These are phyloP conservation scores for Silurus aristotelis DNA, from an alignment of 2,797 vertebrate genomes.

Conservation along the genomic window DNA sequence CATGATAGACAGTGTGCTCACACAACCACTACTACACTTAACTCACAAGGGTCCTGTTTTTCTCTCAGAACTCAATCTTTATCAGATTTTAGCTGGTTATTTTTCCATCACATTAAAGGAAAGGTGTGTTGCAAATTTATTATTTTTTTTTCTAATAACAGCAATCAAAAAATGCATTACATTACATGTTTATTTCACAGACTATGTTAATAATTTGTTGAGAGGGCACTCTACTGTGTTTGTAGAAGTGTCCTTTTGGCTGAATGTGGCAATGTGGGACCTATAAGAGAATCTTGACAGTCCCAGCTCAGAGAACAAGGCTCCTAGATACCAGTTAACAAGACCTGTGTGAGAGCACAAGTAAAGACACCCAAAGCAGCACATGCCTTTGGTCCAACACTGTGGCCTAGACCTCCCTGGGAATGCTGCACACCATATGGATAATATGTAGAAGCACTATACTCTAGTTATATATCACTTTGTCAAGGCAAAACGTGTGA, in stretches of 20 bases:
- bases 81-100: not conserved
- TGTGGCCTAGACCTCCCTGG: not conserved
- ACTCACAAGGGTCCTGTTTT: not conserved
- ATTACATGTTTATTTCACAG: not conserved
- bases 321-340: not conserved
- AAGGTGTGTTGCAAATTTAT: not conserved
- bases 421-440: conserved; percentile 20
- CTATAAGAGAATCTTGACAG: not conserved
- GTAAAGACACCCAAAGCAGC: not conserved
- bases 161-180: not conserved
- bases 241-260: not conserved
- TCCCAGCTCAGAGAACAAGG: not conserved
- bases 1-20: conserved; percentile 3
- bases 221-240: not conserved
- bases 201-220: not conserved
- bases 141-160: not conserved
- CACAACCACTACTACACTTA: not conserved
- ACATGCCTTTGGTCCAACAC: not conserved
- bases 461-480: conserved; percentile 21
- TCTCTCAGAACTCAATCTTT: not conserved
- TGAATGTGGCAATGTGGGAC: too few relatives aligned
- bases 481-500: conserved; percentile 23
- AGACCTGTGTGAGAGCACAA: not conserved
- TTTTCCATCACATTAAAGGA: conserved; percentile 3
- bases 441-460: conserved; percentile 21